A percentile compares a stretch with the other conserved stretches of the same genome.
Conservation (phyloP, 1,140 invertebrate genomes). For the Halictus rubicundus region DNA sequence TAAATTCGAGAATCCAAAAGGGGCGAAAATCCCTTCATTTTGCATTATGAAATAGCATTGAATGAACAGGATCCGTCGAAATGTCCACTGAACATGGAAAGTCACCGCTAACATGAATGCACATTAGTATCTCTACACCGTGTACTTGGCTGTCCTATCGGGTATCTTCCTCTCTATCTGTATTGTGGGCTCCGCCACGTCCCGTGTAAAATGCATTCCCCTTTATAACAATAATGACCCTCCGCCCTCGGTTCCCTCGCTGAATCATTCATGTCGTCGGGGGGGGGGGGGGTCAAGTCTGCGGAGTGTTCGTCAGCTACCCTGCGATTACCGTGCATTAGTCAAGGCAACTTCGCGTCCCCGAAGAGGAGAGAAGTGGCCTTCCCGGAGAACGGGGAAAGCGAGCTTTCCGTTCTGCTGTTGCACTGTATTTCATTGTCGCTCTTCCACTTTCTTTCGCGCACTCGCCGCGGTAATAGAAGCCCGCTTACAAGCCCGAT, state of each 20-base stretch:
- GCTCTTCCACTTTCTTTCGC: background rate
- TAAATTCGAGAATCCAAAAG: too few species aligned
- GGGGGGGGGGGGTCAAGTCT: constrained; percentile 54
- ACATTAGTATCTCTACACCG: too few species aligned
- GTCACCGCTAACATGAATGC: too few species aligned
- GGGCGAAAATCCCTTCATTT: too few species aligned
- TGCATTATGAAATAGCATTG: too few species aligned
- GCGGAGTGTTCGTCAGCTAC: constrained; percentile 59
- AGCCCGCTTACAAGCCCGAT: background rate
- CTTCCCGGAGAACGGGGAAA: constrained; percentile 40
- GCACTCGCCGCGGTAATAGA: background rate
- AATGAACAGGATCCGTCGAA: too few species aligned
- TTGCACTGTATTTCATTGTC: constrained; percentile 16
- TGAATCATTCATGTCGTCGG: constrained; percentile 63
- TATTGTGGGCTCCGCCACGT: background rate
- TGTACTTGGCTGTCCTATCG: too few species aligned
- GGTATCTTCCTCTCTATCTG: too few species aligned
- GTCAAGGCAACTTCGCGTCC: constrained; percentile 48
- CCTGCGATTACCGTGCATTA: constrained; percentile 63
- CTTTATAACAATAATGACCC: constrained; percentile 66
- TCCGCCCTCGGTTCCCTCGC: constrained; percentile 43
- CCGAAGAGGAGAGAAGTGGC: constrained; percentile 53
- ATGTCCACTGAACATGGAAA: too few species aligned
- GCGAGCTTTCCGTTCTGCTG: background rate
- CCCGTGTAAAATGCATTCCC: constrained; percentile 62